Evolutionary conservation across 2,888 invertebrate genomes (phyloP), one percentile per base, ranked within the genome.

Genomic region (Lasius fuliginosus): DNA sequence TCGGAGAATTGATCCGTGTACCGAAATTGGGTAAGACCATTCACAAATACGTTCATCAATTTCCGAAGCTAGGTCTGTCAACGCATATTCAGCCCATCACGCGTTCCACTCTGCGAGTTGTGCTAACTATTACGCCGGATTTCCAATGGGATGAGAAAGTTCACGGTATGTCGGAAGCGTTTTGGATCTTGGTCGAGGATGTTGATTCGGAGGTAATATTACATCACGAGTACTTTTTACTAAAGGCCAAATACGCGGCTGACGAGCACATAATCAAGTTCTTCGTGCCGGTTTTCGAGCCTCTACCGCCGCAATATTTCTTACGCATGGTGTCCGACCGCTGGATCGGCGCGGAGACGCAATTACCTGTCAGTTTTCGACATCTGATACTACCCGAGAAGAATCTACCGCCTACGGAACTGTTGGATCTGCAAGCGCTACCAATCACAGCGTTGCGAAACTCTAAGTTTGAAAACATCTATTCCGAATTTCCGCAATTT

Each of bases 101-200:
- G 0, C 95, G 98, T 79, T 97, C 98, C 1, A 99, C 99, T 0
- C 95, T 99, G 30, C 96, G 99, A 79, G 99, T 99, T 0, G 99
- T 99, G 95, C 95, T 99, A 23, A 99, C 99, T 0, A 98, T 99
- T 85, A 99, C 99, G 0, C 99, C 99, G 0, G 99, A 99, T 95
- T 99, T 99, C 95, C 98, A 99, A 93, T 99, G 99, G 99, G 99
- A 99, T 91, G 99, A 99, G 87, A 99, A 99, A 95, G 96, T 98
- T 36, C 97, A 97, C 92, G 97, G 97, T 0, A 97, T 97, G 56
- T 97, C 97, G 0, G 98, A 98, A 94, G 98, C 97, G 0, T 98
- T 98, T 95, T 98, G 98, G 98, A 97, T 98, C 92, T 95, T 98
- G 6, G 98, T 98, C 0, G 98, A 98, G 92, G 98, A 98, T 91